Base-by-base conservation (phyloP, 2,888 invertebrate species). In the Latrodectus elegans region DNA sequence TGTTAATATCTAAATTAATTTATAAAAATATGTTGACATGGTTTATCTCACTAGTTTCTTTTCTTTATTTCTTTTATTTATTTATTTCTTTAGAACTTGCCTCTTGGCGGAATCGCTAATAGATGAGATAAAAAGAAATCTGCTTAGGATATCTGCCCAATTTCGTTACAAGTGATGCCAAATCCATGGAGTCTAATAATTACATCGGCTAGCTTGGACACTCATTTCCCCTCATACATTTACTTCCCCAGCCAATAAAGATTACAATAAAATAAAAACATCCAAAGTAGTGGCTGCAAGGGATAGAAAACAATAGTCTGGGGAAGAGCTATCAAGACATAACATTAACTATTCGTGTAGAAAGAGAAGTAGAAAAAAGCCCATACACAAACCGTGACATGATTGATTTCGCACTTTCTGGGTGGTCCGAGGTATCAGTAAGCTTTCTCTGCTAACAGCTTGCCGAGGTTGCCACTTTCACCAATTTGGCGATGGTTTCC, bases 381-480 rank as follows among this genome's bases (percentile, higher is more conserved):
- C 77, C 81, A 53, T 76, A 80, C 80, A 81, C 87, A 82, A 84
- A 76, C 84, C 84, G 80, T 88, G 88, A 88, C 83, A 88, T 84
- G 88, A 88, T 88, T 88, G 88, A 88, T 88, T 88, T 88, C 84
- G 84, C 84, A 84, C 88, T 80, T 88, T 84, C 84, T 88, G 88
- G 88, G 88, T 88, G 88, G 88, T 88, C 88, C 84, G 76, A 53
- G 38, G 74, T 80, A 79, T 85, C 84, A 85, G 78, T 85, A 78
- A 84, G 84, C 64, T 84, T 70, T 67, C 84, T 84, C 84, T 71
- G 81, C 86, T 77, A 86, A 77, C 86, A 86, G 81, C 77, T 86
- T 72, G 26, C 64, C 26, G 76, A 77, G 86, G 86, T 81, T 86
- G 68, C 81, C 74, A 17, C 64, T 14, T 8, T 22, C 22, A 67